Evolutionary conservation across 1,140 invertebrate genomes (phyloP), one percentile per base, ranked within the genome.

Genomic region (Octopus bimaculoides): DNA sequence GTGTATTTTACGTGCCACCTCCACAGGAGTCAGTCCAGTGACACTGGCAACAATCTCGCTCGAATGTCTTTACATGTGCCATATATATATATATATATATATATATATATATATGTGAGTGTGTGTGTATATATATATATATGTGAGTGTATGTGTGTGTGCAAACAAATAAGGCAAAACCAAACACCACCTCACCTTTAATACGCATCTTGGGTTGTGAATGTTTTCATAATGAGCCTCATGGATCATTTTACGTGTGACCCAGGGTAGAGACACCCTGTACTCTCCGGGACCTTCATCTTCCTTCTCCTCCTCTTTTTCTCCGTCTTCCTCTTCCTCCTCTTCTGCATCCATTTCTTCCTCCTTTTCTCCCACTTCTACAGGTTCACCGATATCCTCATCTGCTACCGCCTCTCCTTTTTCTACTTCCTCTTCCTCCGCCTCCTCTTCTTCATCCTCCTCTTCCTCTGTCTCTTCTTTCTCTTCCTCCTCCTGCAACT

Each of bases 211-310:
- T 0, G 91, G 87, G 41, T 91, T 90, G 69, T 87, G 82, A 77
- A 93, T 92, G 4, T 95, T 91, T 91, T 96, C 95, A n/a, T 91
- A 89, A 86, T 95, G 94, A 1, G 94, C 91, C 84, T 93, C 92
- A 88, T 92, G 93, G 55, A 93, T 90, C 84, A 95, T 86, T 85
- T 92, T 93, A 83, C 92, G 93, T 3, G 94, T 86, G 4, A 96
- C 87, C 94, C 95, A 96, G 17, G 78, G 55, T 10, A 91, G 74
- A 12, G 86, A 91, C 75, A 86, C 86, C 78, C 77, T 79, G 56
- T 41, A 41, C 26, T 41, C 26, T 79, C 77, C 52, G 86, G 78
- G 82, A 87, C 78, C 87, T 85, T 77, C 26, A 12, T 17, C 66
- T 85, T 90, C 78, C 77, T 86, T 82, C 90, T 92, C 79, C 82